Evolutionary conservation across 2,113 vertebrate genomes (phyloP).

Genomic region (Anser cygnoides): DNA sequence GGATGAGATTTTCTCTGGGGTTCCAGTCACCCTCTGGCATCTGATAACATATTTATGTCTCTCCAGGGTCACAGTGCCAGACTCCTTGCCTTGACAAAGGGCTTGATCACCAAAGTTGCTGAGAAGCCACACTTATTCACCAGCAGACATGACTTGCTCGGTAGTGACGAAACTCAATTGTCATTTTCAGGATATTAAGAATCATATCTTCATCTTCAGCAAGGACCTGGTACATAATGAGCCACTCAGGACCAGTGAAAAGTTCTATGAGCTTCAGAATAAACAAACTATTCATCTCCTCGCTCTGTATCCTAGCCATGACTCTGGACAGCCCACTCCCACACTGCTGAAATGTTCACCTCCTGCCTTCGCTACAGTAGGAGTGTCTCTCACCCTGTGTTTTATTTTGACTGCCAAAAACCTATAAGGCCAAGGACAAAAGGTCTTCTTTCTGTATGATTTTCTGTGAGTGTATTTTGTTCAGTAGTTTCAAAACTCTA

Average conservation of each 20-base stretch:
- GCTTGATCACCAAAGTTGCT: background rate
- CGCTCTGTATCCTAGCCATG: background rate
- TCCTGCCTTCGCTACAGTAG: background rate
- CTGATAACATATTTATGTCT: background rate
- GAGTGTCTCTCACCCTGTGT: background rate
- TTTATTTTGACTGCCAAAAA: slow-evolving; percentile 19
- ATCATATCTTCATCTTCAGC: background rate
- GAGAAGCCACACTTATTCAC: background rate
- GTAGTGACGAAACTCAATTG: background rate
- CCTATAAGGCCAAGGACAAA: slow-evolving; percentile 24
- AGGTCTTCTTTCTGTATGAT: background rate
- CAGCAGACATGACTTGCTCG: background rate
- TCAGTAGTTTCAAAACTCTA: slow-evolving; percentile 20
- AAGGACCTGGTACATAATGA: background rate
- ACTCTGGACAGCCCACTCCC: background rate
- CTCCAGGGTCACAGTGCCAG: background rate
- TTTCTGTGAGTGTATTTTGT: background rate
- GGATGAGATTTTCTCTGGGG: background rate
- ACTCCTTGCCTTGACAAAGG: background rate
- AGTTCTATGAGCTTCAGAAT: background rate
- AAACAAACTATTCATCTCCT: background rate
- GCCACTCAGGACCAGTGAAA: background rate
- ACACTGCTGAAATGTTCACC: background rate
- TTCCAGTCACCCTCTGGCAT: background rate
- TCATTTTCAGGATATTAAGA: background rate